Conservation (phyloP, 1,140 invertebrate species). For the Bombus ignitus region DNA sequence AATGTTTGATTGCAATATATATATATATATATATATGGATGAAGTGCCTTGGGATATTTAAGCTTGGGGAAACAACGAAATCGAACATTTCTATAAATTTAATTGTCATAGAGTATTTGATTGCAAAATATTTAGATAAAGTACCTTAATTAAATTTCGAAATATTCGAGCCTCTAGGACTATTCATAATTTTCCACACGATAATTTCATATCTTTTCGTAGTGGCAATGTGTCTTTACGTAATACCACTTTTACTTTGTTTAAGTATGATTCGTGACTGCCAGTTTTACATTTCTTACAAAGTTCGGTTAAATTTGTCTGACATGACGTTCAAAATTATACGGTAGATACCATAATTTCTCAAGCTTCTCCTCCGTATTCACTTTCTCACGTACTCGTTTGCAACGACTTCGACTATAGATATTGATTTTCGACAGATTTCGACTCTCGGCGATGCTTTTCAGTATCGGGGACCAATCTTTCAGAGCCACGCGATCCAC, state of each 20-base stretch:
- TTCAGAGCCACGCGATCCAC: conserved; percentile 55
- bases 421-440: conserved; percentile 59
- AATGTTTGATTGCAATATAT: not conserved
- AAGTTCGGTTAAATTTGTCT: conserved; percentile 1
- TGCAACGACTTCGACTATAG: conserved; percentile 53
- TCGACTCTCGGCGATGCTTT: conserved; percentile 55
- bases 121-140: no score
- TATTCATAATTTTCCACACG: not conserved
- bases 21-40: no score
- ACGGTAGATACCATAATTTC: conserved; percentile 59
- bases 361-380: conserved; percentile 64
- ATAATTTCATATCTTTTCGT: not conserved
- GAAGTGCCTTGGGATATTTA: not conserved
- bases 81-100: not conserved
- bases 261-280: not conserved
- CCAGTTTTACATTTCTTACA: not conserved
- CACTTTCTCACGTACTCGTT: conserved; percentile 57
- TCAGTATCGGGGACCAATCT: conserved; percentile 64
- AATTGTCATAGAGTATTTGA: not conserved
- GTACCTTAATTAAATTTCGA: not conserved
- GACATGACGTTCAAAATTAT: not conserved
- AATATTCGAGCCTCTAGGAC: not conserved
- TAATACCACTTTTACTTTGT: not conserved
- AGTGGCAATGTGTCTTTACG: not conserved
- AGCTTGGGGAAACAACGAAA: conserved; percentile 7